Conservation (phyloP, 2,797 vertebrate species). For the Geotrypetes seraphini region DNA sequence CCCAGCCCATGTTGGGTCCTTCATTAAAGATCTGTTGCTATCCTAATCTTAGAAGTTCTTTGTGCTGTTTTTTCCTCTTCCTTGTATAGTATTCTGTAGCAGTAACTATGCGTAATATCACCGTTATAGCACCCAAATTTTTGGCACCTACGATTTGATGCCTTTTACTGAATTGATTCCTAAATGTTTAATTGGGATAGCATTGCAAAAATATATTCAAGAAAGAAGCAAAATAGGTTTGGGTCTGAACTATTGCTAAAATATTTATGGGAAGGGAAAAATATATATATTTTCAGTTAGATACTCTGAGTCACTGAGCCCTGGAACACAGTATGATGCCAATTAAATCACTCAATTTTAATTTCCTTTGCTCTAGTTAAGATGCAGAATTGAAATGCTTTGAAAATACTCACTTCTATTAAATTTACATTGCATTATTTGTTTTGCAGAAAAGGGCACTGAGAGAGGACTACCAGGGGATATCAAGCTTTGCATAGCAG, state of each 20-base stretch:
- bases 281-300: slow-evolving; percentile 22
- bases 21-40: too few relatives aligned
- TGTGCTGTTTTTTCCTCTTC: too few relatives aligned
- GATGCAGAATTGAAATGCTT: slow-evolving; percentile 20
- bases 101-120: too few relatives aligned
- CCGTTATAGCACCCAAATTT: too few relatives aligned
- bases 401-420: slow-evolving; percentile 16
- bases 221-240: slow-evolving; percentile 41
- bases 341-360: slow-evolving; percentile 52
- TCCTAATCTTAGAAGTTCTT: too few relatives aligned
- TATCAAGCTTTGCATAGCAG: too few relatives aligned
- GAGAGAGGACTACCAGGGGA: background rate
- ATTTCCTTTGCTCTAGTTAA: slow-evolving; percentile 33
- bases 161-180: too few relatives aligned
- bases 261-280: slow-evolving; percentile 44
- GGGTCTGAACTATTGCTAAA: slow-evolving; percentile 52
- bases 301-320: slow-evolving; percentile 43
- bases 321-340: slow-evolving; percentile 43
- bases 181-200: slow-evolving; percentile 40
- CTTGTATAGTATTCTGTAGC: too few relatives aligned
- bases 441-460: slow-evolving; percentile 1
- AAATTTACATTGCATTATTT: slow-evolving; percentile 17
- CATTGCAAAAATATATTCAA: slow-evolving; percentile 33
- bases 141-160: too few relatives aligned
- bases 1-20: too few relatives aligned